Percentiles rank a stretch among this genome's conserved stretches.
phyloP scores from a whole-genome alignment of 2,888 invertebrate genomes.

The Microctonus hyperodae region DNA sequence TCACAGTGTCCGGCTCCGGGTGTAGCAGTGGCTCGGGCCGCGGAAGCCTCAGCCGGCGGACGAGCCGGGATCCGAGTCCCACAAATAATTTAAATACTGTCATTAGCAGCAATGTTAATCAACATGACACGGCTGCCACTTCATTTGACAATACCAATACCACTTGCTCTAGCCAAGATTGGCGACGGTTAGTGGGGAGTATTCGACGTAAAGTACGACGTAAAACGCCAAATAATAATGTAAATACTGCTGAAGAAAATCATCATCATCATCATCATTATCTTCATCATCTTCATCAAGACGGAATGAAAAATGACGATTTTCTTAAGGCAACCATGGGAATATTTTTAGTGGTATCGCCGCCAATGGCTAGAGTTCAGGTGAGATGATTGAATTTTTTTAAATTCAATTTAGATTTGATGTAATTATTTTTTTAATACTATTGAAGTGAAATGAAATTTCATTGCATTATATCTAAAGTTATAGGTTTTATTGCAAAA shows the following conservation, averaged over 20 bases:
- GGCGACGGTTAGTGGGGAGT: constrained; percentile 62
- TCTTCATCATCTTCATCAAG: constrained; percentile 33
- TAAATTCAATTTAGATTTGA: background rate
- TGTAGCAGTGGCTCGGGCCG: constrained; percentile 45
- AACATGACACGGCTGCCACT: constrained; percentile 23
- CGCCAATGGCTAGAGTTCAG: constrained; percentile 70
- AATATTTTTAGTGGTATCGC: constrained; percentile 77
- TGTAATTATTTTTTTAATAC: no score
- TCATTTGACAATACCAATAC: constrained; percentile 23
- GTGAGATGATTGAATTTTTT: constrained; percentile 55
- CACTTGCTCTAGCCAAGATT: constrained; percentile 53
- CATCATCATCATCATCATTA: background rate
- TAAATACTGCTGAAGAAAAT: constrained; percentile 47
- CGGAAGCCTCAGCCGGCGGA: constrained; percentile 54
- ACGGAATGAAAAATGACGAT: constrained; percentile 67
- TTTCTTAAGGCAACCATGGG: constrained; percentile 78
- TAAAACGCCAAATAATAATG: constrained; percentile 43
- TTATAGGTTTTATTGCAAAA: no score
- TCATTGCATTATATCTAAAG: no score
- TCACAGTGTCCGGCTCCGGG: constrained; percentile 51
- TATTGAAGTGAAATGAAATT: no score
- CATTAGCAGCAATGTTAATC: constrained; percentile 13
- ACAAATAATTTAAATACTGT: constrained; percentile 42
- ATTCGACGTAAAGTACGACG: constrained; percentile 60
- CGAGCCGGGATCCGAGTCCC: constrained; percentile 58